These are phyloP conservation scores for Dolichoris vasculosae DNA, from an alignment of 1,140 invertebrate genomes.

Conservation along the genomic window DNA sequence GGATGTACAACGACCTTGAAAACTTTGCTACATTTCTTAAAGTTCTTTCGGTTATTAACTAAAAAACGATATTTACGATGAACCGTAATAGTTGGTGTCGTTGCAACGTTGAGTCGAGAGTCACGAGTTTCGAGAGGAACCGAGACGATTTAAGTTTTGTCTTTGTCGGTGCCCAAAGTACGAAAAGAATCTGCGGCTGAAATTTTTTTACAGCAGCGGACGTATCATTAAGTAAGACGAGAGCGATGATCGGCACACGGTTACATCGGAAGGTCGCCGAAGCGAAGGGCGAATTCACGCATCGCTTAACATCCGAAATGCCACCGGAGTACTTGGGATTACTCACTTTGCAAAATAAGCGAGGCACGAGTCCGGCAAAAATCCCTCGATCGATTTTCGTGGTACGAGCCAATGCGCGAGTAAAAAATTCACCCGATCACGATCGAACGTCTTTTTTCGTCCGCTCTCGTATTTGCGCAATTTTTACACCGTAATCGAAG, in stretches of 20 bases:
- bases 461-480: background rate
- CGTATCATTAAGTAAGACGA: background rate
- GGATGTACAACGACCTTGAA: too few relatives aligned
- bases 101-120: background rate
- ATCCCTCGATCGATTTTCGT: background rate
- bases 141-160: background rate
- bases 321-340: background rate
- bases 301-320: background rate
- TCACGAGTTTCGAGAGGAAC: background rate
- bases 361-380: background rate
- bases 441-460: background rate
- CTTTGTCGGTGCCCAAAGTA: background rate
- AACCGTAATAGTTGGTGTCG: background rate
- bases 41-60: background rate
- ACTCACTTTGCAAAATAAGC: background rate
- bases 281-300: conserved; percentile 26
- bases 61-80: background rate
- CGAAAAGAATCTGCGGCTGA: background rate
- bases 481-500: background rate
- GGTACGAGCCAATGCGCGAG: background rate
- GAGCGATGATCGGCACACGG: background rate
- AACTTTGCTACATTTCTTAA: too few relatives aligned
- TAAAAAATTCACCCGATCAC: conserved; percentile 5
- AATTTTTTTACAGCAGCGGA: conserved; percentile 51
- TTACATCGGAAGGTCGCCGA: background rate